Conservation (phyloP, 2,888 invertebrate species). For the Amblyteles armatorius region DNA sequence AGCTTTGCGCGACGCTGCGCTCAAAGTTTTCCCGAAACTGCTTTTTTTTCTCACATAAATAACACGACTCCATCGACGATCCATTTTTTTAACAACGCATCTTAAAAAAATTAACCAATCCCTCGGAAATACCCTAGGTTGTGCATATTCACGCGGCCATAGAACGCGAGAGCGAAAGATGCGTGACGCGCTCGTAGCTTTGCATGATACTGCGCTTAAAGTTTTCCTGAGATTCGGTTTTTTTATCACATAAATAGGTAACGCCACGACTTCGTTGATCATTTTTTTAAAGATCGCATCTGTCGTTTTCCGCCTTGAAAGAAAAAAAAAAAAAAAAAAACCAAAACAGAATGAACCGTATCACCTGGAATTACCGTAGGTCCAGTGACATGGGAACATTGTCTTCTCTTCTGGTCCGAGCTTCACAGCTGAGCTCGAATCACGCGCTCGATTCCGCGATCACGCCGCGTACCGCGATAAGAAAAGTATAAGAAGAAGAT, state of each 20-base stretch:
- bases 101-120: slow-evolving; percentile 71
- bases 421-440: slow-evolving; percentile 56
- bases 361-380: background rate
- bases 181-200: background rate
- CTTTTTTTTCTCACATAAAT: background rate
- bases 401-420: slow-evolving; percentile 59
- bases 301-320: background rate
- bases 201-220: background rate
- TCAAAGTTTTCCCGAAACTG: background rate
- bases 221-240: background rate
- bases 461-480: slow-evolving; percentile 30
- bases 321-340: background rate
- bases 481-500: slow-evolving; percentile 60
- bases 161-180: slow-evolving; percentile 20
- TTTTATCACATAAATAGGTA: background rate
- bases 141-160: slow-evolving; percentile 22
- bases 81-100: background rate
- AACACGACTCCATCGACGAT: too few species aligned
- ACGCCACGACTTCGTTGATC: too few species aligned
- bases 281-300: too few species aligned
- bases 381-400: background rate
- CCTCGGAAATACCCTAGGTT: slow-evolving; percentile 67
- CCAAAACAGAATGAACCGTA: background rate
- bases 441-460: slow-evolving; percentile 49
- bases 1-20: slow-evolving; percentile 10